phyloP scores from a whole-genome alignment of 2,797 vertebrate genomes.

The Rhinatrema bivittatum region DNA sequence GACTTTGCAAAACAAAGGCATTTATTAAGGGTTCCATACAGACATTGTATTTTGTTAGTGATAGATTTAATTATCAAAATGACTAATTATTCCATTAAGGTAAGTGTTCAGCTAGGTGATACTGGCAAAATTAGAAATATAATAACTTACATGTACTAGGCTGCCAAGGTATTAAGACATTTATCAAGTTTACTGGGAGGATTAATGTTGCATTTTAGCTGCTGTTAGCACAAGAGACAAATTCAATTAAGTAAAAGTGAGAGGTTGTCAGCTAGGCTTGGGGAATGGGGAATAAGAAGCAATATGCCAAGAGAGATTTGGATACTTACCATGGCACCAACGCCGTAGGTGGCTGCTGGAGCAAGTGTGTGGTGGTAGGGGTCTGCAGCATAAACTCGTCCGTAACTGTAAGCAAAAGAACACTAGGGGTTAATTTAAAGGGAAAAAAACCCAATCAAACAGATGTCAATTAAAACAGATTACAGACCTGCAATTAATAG shows the following conservation, averaged over 20 bases:
- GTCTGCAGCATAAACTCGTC: slow-evolving; percentile 98
- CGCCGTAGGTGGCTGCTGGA: slow-evolving; percentile 97
- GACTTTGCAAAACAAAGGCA: slow-evolving; percentile 48
- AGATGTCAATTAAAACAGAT: slow-evolving; percentile 3
- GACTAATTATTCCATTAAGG: slow-evolving; percentile 96
- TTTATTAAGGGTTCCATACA: slow-evolving; percentile 50
- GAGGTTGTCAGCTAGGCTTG: slow-evolving; percentile 68
- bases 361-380: slow-evolving; percentile 98
- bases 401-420: slow-evolving; percentile 76
- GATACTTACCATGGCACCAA: slow-evolving; percentile 93
- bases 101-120: slow-evolving; percentile 81
- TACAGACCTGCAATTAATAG: not conserved
- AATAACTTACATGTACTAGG: slow-evolving; percentile 89
- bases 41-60: slow-evolving; percentile 68
- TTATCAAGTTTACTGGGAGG: slow-evolving; percentile 89
- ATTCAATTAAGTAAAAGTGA: slow-evolving; percentile 92
- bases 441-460: not conserved
- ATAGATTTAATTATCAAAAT: slow-evolving; percentile 97
- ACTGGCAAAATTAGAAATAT: slow-evolving; percentile 93
- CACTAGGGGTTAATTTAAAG: slow-evolving; percentile 25
- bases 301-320: slow-evolving; percentile 19
- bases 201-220: slow-evolving; percentile 95
- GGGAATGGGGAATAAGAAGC: slow-evolving; percentile 32
- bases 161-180: slow-evolving; percentile 93
- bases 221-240: slow-evolving; percentile 89